Evolutionary conservation across 2,113 vertebrate species (phyloP), one percentile per base, ranked within the genome.

Genomic region (Pagrus major): DNA sequence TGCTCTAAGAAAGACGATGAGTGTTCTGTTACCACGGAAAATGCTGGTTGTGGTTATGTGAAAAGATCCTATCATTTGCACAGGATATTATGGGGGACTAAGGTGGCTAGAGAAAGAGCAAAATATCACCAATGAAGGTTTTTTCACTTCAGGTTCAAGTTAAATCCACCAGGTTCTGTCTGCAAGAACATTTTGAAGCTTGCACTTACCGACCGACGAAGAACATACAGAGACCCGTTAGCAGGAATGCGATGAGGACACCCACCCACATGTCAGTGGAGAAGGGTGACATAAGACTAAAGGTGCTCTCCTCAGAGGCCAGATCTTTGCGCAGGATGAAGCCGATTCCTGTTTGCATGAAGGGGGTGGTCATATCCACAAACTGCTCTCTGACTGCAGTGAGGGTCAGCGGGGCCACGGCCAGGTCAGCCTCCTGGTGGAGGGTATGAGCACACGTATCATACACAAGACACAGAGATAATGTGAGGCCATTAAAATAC

Each of bases 281-380:
- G 93, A 98, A 97, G 4, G 96, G 96, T 0, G 93, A 87, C 76
- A 97, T 88, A 81, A 98, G 96, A 77, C 95, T 93, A 86, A 97
- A 94, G 51, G 94, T 66, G 0, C 93, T 93, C 0, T 94, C 93
- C 2, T 94, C 93, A 0, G 90, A 79, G 18, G 42, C 39, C 0
- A 72, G 15, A 41, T 96, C 95, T 55, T 92, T 96, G 12, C 86
- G 91, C 20, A 97, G 72, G 78, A 98, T 11, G 90, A 98, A 97
- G n/a, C 96, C 90, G 0, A 97, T 91, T 0, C 97, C 97, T 0
- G 96, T 97, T 64, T 96, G 94, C 91, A 97, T 95, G 93, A 97
- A 98, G 0, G 97, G 96, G 0, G 95, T 95, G 77, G 93, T 96
- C 94, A 97, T 96, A 78, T 96, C 96, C 31, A 97, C 94, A 0